Evolutionary conservation across 2,797 vertebrate species (phyloP).

Genomic region (Antennarius maculatus): DNA sequence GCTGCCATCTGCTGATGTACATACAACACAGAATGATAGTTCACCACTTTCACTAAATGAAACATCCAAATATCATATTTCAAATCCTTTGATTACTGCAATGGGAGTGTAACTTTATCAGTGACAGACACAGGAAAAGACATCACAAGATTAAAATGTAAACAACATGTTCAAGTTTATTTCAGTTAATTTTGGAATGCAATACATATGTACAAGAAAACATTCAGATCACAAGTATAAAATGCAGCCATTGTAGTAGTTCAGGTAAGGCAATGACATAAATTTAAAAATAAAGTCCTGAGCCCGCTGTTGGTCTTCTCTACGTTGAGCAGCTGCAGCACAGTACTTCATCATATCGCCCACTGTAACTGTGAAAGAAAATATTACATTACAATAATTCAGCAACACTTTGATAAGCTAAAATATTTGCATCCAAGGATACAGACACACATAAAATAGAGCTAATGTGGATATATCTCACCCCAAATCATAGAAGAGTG

Average conservation of each 20-base stretch:
- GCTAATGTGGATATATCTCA: no score
- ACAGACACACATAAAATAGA: no score
- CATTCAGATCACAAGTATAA: conserved; percentile 58
- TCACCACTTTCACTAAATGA: conserved; percentile 1
- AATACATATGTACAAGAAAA: conserved; percentile 68
- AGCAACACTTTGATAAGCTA: no score
- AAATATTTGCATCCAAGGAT: no score
- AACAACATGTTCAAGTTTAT: conserved; percentile 74
- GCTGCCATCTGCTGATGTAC: conserved; percentile 72
- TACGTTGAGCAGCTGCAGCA: conserved; percentile 81
- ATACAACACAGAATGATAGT: background rate
- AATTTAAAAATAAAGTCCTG: conserved; percentile 32
- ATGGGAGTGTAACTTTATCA: background rate
- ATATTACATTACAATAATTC: background rate
- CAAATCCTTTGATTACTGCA: conserved; percentile 3
- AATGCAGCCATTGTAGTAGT: conserved; percentile 56
- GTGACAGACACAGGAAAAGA: background rate
- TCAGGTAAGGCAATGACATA: conserved; percentile 29
- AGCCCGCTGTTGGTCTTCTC: conserved; percentile 20
- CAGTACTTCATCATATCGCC: conserved; percentile 79
- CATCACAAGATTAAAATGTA: background rate
- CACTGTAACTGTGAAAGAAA: conserved; percentile 78
- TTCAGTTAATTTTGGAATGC: conserved; percentile 52
- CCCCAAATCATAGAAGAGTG: no score
- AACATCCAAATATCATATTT: background rate